Conservation (phyloP, 2,888 invertebrate species). For the Thelaira solivaga region DNA sequence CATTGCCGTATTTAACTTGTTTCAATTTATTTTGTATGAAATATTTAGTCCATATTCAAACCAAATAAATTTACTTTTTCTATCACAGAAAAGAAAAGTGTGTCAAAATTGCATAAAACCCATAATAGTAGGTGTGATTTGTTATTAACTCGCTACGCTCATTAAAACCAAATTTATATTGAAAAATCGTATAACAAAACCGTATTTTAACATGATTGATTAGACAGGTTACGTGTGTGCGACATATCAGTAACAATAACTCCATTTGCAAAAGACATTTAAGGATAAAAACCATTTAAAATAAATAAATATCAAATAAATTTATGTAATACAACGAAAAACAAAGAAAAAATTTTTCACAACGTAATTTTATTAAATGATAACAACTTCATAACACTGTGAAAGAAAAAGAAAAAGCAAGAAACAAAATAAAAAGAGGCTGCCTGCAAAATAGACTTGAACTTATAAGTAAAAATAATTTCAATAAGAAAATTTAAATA, state of each 20-base stretch:
- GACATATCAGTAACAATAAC: slow-evolving; percentile 20
- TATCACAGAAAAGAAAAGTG: slow-evolving; percentile 21
- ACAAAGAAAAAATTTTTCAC: neutral
- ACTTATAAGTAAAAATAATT: no score
- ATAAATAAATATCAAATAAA: slow-evolving; percentile 27
- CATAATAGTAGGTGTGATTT: slow-evolving; percentile 24
- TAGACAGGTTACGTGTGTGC: slow-evolving; percentile 39
- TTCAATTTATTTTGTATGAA: neutral
- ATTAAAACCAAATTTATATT: slow-evolving; percentile 9
- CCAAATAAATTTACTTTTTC: neutral
- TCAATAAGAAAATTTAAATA: no score
- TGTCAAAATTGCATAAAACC: neutral
- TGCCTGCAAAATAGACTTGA: no score
- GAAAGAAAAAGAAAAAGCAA: neutral
- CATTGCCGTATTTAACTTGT: no score
- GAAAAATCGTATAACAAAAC: slow-evolving; percentile 18
- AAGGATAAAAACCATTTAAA: slow-evolving; percentile 34
- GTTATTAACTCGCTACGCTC: slow-evolving; percentile 23
- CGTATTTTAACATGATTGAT: slow-evolving; percentile 49
- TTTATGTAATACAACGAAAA: slow-evolving; percentile 36
- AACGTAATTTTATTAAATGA: neutral
- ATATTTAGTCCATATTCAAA: neutral
- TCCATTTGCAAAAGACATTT: neutral
- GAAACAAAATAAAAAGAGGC: no score
- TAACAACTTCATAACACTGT: neutral